Conservation (phyloP, 2,797 vertebrate species). For the Coreius guichenoti region DNA sequence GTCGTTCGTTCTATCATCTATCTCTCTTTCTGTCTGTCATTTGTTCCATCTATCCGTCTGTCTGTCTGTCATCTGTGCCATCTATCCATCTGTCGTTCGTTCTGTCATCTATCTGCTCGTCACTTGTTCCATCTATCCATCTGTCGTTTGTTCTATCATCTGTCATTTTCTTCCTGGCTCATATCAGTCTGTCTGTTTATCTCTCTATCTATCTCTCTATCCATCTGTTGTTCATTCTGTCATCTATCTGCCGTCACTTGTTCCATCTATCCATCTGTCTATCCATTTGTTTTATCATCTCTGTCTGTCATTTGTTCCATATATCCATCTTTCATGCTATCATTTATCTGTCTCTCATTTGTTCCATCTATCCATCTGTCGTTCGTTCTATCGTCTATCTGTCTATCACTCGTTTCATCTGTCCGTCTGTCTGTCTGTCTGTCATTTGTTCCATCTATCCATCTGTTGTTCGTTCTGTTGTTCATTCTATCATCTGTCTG, state of each 20-base stretch:
- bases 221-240: conserved; percentile 15
- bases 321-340: no score
- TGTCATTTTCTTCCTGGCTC: conserved; percentile 69
- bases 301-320: neutral
- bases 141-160: no score
- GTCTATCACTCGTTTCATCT: neutral
- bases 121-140: no score
- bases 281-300: no score
- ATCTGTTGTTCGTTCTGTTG: no score
- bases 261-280: neutral
- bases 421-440: neutral
- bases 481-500: no score
- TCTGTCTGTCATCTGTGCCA: no score
- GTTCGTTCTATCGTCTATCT: no score
- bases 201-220: neutral
- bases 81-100: no score
- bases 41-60: neutral
- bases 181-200: conserved; percentile 22
- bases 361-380: neutral
- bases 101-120: no score
- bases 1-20: neutral
- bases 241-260: neutral
- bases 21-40: neutral
- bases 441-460: neutral
- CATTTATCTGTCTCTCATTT: no score